Evolutionary conservation across 1,140 invertebrate genomes (phyloP).

Genomic region (Brachionus rubens): DNA sequence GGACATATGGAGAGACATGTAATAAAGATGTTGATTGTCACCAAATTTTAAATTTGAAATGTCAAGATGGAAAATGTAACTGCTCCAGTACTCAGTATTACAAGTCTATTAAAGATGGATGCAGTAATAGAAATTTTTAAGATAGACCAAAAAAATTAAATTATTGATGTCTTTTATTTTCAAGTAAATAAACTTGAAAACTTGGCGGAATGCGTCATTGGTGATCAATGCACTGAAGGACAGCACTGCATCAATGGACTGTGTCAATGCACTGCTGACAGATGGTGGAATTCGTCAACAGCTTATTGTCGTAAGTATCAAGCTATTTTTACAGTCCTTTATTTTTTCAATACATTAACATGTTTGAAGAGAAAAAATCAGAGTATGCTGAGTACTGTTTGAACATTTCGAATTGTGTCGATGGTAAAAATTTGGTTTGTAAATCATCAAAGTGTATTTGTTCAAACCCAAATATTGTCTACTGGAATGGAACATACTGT

Average conservation of each 20-base stretch:
- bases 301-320: constrained; percentile 7
- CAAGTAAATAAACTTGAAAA: neutral
- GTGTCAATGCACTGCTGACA: constrained; percentile 8
- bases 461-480: constrained; percentile 15
- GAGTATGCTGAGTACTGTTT: constrained; percentile 1
- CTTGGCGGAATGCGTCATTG: neutral
- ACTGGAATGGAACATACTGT: constrained; percentile 39
- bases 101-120: neutral
- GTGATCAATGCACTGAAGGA: neutral
- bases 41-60: neutral
- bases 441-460: constrained; percentile 7
- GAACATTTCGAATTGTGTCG: neutral
- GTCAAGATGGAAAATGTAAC: neutral
- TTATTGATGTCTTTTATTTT: neutral
- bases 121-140: neutral
- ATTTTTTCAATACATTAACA: neutral
- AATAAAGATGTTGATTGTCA: neutral
- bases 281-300: constrained; percentile 17
- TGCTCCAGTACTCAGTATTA: neutral
- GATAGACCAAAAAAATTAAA: neutral
- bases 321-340: neutral
- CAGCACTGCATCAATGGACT: neutral
- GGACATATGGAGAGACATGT: neutral
- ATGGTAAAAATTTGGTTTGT: constrained; percentile 28
- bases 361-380: neutral